phyloP scores from a whole-genome alignment of 2,888 invertebrate genomes.

The Galeopsomyia nigrocyanea region DNA sequence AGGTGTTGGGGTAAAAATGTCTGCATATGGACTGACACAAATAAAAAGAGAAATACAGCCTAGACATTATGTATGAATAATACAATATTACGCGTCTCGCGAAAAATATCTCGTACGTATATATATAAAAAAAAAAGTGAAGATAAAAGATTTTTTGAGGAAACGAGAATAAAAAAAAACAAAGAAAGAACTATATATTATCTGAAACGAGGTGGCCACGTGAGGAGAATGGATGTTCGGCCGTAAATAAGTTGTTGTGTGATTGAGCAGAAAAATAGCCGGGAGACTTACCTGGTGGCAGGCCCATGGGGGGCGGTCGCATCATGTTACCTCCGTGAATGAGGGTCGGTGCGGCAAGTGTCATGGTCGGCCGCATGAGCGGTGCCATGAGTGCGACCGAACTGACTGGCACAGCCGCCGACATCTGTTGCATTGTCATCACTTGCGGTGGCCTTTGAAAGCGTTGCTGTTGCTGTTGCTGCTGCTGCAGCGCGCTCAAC shows the following conservation, averaged over 20 bases:
- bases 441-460: slow-evolving; percentile 70
- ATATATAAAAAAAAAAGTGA: not conserved
- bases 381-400: slow-evolving; percentile 72
- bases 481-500: slow-evolving; percentile 66
- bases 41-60: slow-evolving; percentile 29
- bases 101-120: no score
- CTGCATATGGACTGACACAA: slow-evolving; percentile 29
- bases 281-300: slow-evolving; percentile 76
- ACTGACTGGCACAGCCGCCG: slow-evolving; percentile 69
- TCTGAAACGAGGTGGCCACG: slow-evolving; percentile 26
- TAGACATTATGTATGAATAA: slow-evolving; percentile 27
- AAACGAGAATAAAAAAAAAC: slow-evolving; percentile 6
- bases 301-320: slow-evolving; percentile 76
- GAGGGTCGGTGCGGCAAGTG: slow-evolving; percentile 71
- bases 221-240: slow-evolving; percentile 7
- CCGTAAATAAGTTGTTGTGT: slow-evolving; percentile 5
- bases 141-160: slow-evolving; percentile 11
- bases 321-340: slow-evolving; percentile 75
- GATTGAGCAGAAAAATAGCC: slow-evolving; percentile 4
- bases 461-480: slow-evolving; percentile 69
- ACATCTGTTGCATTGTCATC: slow-evolving; percentile 69
- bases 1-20: slow-evolving; percentile 26
- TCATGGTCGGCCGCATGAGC: slow-evolving; percentile 70
- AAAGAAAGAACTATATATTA: slow-evolving; percentile 29
- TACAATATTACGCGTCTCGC: not conserved